Evolutionary conservation across 2,113 vertebrate species (phyloP).

Genomic region (Muntiacus reevesi): DNA sequence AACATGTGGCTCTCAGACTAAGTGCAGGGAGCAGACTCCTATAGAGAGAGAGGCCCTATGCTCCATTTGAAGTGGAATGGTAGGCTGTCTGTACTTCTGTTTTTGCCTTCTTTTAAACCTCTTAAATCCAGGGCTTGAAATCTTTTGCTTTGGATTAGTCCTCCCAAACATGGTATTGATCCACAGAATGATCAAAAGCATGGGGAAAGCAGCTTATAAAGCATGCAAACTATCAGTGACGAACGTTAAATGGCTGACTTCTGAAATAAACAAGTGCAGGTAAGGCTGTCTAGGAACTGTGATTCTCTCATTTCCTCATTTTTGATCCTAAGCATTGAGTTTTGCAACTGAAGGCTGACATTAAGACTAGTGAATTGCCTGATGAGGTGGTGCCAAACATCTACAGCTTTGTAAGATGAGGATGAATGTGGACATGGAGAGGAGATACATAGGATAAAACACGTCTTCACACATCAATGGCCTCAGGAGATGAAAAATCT

Average conservation of each 20-base stretch:
- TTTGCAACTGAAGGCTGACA: neutral
- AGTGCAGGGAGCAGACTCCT: neutral
- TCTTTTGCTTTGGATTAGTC: neutral
- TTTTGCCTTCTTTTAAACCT: neutral
- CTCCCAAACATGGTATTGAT: neutral
- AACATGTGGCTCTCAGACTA: neutral
- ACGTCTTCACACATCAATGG: neutral
- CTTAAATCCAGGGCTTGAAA: neutral
- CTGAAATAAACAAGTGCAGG: neutral
- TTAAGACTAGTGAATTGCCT: neutral
- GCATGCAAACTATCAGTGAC: neutral
- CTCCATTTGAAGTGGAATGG: neutral
- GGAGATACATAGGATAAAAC: neutral
- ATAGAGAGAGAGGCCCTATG: neutral
- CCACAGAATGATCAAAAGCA: neutral
- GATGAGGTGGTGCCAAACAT: neutral
- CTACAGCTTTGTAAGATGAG: neutral
- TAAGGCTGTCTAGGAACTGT: neutral
- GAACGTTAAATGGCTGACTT: neutral
- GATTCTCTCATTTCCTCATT: neutral
- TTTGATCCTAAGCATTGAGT: neutral
- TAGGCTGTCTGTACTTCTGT: neutral
- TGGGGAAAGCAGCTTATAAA: neutral
- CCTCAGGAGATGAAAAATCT: neutral
- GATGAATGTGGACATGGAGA: neutral